Percentiles rank a stretch among this genome's conserved stretches.
Evolutionary conservation across 1,140 invertebrate species (phyloP).

Genomic region (Onthophagus taurus): DNA sequence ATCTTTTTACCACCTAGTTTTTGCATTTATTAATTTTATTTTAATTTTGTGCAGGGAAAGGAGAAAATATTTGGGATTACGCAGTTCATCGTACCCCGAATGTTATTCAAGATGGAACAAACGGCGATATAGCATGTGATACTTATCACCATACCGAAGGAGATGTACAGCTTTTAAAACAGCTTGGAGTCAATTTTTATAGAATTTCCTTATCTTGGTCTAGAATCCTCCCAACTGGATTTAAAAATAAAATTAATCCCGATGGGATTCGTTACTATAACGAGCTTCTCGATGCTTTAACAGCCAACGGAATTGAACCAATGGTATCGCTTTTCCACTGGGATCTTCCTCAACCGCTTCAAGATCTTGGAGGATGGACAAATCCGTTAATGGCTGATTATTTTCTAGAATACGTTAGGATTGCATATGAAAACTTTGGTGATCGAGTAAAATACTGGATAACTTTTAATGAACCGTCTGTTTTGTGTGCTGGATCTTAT

Average conservation of each 20-base stretch:
- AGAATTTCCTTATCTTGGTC: slow-evolving; percentile 51
- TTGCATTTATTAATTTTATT: slow-evolving; percentile 31
- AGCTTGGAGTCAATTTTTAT: slow-evolving; percentile 43
- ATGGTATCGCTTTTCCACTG: slow-evolving; percentile 64
- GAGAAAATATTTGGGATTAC: slow-evolving; percentile 48
- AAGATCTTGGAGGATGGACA: slow-evolving; percentile 54
- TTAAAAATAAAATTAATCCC: slow-evolving; percentile 40
- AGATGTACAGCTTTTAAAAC: slow-evolving; percentile 42
- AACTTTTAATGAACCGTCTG: slow-evolving; percentile 42
- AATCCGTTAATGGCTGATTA: slow-evolving; percentile 48
- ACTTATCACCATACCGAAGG: slow-evolving; percentile 47
- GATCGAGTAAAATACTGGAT: slow-evolving; percentile 40
- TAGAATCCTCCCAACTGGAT: slow-evolving; percentile 46
- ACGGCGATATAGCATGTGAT: slow-evolving; percentile 46
- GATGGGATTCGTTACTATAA: slow-evolving; percentile 50
- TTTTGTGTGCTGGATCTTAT: slow-evolving; percentile 34
- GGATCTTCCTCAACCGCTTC: slow-evolving; percentile 55
- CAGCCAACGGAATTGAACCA: slow-evolving; percentile 44
- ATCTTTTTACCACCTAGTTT: background rate
- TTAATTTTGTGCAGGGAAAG: slow-evolving; percentile 35
- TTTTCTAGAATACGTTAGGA: slow-evolving; percentile 37
- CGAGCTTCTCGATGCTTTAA: slow-evolving; percentile 44
- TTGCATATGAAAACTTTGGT: slow-evolving; percentile 20
- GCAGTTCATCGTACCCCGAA: slow-evolving; percentile 42
- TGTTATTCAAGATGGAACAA: slow-evolving; percentile 41